A percentile compares a stretch with the other conserved stretches of the same genome.
Evolutionary conservation across 2,888 invertebrate species (phyloP).

Genomic region (Trypoxylon attenuatum): DNA sequence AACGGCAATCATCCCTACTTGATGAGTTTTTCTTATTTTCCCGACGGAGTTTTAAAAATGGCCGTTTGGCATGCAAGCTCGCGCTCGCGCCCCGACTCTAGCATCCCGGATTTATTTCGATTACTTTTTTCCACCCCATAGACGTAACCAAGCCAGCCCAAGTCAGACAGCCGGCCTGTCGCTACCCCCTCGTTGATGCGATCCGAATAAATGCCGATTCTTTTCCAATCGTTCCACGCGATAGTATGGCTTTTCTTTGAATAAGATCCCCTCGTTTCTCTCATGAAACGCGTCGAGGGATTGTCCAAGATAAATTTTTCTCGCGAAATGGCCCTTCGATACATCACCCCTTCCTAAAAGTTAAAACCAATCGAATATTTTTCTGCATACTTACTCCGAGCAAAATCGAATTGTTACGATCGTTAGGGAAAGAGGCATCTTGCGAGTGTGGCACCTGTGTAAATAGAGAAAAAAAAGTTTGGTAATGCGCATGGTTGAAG

Average conservation of each 20-base stretch:
- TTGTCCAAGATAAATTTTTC: too few species aligned
- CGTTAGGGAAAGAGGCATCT: neutral
- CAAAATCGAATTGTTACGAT: neutral
- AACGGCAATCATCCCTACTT: slow-evolving; percentile 66
- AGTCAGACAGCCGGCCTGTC: too few species aligned
- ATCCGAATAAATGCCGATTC: neutral
- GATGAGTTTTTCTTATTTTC: slow-evolving; percentile 69
- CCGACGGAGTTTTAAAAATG: slow-evolving; percentile 66
- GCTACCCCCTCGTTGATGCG: too few species aligned
- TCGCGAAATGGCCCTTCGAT: too few species aligned
- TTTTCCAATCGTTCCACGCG: neutral
- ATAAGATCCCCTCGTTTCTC: too few species aligned
- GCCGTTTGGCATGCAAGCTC: slow-evolving; percentile 65
- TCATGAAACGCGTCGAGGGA: neutral
- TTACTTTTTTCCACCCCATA: slow-evolving; percentile 52
- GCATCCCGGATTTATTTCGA: slow-evolving; percentile 62
- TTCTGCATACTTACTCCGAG: neutral
- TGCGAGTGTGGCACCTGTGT: slow-evolving; percentile 1
- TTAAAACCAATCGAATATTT: neutral
- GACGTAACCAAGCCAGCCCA: too few species aligned
- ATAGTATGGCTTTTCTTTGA: neutral
- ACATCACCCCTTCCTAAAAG: too few species aligned
- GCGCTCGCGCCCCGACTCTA: slow-evolving; percentile 36
- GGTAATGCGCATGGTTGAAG: neutral
- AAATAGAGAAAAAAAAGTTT: slow-evolving; percentile 17